Percentiles rank a stretch among this genome's conserved stretches.
Evolutionary conservation across 1,140 invertebrate species (phyloP).

Genomic region (Druon quercuslanigerum): DNA sequence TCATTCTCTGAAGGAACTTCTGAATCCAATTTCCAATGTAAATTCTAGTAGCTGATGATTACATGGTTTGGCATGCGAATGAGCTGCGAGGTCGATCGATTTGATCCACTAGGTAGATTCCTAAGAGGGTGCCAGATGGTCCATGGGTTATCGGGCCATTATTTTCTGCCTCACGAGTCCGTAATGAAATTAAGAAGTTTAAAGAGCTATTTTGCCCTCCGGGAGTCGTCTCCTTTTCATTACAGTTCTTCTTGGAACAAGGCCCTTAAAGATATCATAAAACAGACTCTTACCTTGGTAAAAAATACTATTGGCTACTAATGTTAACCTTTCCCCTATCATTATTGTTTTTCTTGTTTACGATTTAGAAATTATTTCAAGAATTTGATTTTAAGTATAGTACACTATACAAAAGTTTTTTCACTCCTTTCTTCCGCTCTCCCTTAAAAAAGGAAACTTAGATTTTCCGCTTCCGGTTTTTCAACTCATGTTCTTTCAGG

Average conservation of each 20-base stretch:
- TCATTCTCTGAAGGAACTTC: conserved; percentile 25
- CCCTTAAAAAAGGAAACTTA: too few relatives aligned
- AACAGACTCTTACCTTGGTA: background rate
- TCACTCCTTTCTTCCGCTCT: too few relatives aligned
- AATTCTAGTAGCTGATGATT: conserved; percentile 58
- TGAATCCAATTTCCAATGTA: conserved; percentile 57
- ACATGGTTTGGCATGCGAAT: conserved; percentile 39
- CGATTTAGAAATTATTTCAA: too few relatives aligned
- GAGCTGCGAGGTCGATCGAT: conserved; percentile 54
- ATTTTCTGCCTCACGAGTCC: conserved; percentile 53
- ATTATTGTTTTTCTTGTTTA: too few relatives aligned
- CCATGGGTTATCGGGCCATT: conserved; percentile 62
- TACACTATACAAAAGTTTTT: too few relatives aligned
- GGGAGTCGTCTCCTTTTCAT: conserved; percentile 23
- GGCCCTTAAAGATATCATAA: conserved; percentile 14
- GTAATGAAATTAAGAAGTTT: conserved; percentile 64
- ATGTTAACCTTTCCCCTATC: background rate
- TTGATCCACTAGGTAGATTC: conserved; percentile 58
- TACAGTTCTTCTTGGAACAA: conserved; percentile 20
- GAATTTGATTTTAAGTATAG: too few relatives aligned
- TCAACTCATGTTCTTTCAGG: too few relatives aligned
- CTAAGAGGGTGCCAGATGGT: conserved; percentile 69
- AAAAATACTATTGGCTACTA: background rate
- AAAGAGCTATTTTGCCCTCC: background rate
- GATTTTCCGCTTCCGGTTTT: too few relatives aligned